Base-by-base conservation (phyloP, 2,888 invertebrate genomes). In the Minunthozetes semirufus region DNA sequence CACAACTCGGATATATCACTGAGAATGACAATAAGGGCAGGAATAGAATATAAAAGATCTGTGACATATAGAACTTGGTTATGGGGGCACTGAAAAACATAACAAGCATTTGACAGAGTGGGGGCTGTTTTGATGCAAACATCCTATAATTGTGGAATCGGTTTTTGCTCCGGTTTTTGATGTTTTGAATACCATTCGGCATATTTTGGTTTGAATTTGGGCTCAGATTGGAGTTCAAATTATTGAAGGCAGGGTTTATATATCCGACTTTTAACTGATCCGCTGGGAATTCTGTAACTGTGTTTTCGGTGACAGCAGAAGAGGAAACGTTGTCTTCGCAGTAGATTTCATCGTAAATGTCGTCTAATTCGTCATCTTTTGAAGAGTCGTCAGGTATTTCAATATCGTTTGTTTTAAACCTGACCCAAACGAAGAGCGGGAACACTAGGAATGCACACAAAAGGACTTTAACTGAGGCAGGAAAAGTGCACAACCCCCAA, bases 61-160 rank as follows among this genome's bases (percentile, higher is more conserved):
- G 82, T 46, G 81, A 82, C 1, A 81, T 80, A 82, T 83, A 83
- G 78, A 83, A 83, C 76, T 83, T 83, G 15, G 83, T 82, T 74
- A 83, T 81, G 0, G 83, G 83, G 5, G 83, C 82, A 75, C 80
- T 81, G 83, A 83, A 83, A 75, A 83, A 79, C 56, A 81, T 78
- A 75, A 80, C 79, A 11, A 83, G 78, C 79, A 80, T 80, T 66
- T 77, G 79, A 78, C 78, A 79, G 4, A 80, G 56, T 1, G 80
- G 80, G 9, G 80, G 80, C 46, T 79, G 79, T 22, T 78, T 77
- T n/a, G 76, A 72, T 11, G 76, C 77, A 72, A 79, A 79, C 15
- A 76, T 48, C 15, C 68, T 73, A 17, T 61, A 63, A 2, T 15
- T n/a, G 33, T 38, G 5, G 22, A 8, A 66, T 22, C 27, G 73